These are phyloP conservation scores for Cassiopea andromeda DNA, from an alignment of 30 jellyfish, hydroid and myxozoan species.

Conservation along the genomic window DNA sequence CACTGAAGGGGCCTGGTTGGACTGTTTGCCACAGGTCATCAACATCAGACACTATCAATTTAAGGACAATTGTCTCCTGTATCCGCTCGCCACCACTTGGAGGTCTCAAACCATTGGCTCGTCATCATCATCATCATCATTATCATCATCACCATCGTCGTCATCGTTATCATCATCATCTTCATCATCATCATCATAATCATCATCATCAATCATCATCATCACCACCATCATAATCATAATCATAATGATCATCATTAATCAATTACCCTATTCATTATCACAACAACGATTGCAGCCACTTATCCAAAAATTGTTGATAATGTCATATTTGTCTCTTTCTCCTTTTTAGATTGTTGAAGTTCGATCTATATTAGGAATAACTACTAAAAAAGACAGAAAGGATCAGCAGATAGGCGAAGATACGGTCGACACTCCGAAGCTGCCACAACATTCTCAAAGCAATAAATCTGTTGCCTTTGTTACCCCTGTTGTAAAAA, in stretches of 20 bases:
- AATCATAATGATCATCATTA: neutral
- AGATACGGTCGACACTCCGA: neutral
- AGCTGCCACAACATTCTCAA: neutral
- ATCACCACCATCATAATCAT: neutral
- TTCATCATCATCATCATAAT: no score
- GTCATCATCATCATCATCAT: neutral
- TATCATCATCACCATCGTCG: neutral
- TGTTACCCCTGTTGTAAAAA: conserved; percentile 65
- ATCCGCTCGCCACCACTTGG: neutral
- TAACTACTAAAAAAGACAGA: conserved; percentile 26
- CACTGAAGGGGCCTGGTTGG: no score
- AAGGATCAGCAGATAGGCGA: neutral
- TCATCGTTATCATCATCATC: neutral
- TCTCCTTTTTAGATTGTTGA: conserved; percentile 44
- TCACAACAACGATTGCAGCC: neutral
- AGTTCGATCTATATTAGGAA: conserved; percentile 66
- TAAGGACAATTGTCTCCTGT: neutral
- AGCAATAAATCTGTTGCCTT: conserved; percentile 58
- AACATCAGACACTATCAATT: neutral
- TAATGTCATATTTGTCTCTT: neutral
- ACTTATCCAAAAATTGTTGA: neutral
- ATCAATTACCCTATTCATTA: neutral
- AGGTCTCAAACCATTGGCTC: neutral
- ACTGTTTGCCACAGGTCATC: no score
- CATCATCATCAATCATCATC: neutral